phyloP scores from a whole-genome alignment of 2,113 vertebrate species.

The Brevimyrus niger region DNA sequence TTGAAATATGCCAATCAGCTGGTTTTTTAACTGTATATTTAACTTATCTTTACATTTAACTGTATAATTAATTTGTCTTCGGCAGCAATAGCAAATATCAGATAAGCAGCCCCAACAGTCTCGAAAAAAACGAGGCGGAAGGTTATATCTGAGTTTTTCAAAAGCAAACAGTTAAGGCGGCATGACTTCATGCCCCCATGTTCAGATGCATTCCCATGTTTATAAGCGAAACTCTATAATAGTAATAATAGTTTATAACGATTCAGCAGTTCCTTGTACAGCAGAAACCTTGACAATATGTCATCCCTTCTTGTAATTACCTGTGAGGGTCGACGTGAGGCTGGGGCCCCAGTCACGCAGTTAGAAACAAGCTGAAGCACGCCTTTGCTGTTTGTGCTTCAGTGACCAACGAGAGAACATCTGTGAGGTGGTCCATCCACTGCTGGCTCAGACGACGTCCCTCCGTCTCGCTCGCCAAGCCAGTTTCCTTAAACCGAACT shows the following conservation, averaged over 20 bases:
- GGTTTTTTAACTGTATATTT: not conserved
- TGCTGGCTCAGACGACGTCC: not conserved
- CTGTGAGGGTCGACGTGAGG: not conserved
- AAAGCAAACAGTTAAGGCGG: not conserved
- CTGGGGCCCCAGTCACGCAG: conserved; percentile 6
- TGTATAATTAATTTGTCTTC: not conserved
- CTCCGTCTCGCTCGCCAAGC: not conserved
- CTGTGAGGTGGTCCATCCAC: not conserved
- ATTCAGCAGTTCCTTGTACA: not conserved
- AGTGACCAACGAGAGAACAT: not conserved
- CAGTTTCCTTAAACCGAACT: not conserved
- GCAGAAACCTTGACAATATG: not conserved
- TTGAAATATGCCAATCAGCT: not conserved
- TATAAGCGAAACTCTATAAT: not conserved
- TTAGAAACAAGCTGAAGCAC: not conserved
- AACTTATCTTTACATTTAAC: not conserved
- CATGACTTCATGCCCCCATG: not conserved
- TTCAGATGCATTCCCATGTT: not conserved
- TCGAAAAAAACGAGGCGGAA: not conserved
- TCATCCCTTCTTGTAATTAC: not conserved
- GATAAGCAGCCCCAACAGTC: not conserved
- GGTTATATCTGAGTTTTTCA: not conserved
- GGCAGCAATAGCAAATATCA: not conserved
- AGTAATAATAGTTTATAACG: not conserved
- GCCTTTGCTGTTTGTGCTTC: not conserved